Evolutionary conservation across 2,888 invertebrate genomes (phyloP).

Genomic region (Drosophila longiperda): DNA sequence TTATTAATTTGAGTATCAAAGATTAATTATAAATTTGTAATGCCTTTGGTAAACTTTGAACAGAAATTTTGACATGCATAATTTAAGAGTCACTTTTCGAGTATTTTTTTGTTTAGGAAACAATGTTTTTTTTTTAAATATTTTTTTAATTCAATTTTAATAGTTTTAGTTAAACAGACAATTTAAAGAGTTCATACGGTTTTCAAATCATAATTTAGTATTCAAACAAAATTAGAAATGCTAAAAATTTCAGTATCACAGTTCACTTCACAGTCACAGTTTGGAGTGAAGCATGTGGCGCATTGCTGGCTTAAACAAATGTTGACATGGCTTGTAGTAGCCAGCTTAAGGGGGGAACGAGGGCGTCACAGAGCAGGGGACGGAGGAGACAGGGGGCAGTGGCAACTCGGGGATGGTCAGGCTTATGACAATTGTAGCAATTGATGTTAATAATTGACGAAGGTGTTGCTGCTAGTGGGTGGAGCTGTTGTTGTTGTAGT

Average conservation of each 20-base stretch:
- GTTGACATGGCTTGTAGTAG: conserved; percentile 9
- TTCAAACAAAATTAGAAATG: background rate
- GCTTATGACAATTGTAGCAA: conserved; percentile 82
- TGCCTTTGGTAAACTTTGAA: background rate
- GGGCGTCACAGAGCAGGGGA: background rate
- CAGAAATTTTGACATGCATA: background rate
- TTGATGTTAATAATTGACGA: conserved; percentile 82
- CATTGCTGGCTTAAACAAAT: conserved; percentile 10
- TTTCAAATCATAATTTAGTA: background rate
- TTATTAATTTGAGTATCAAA: background rate
- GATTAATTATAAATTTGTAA: background rate
- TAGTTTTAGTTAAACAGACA: background rate
- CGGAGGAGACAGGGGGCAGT: background rate
- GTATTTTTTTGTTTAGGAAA: background rate
- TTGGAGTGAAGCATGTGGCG: background rate
- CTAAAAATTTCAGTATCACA: background rate
- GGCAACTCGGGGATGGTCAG: conserved; percentile 52
- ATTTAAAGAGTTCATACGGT: background rate
- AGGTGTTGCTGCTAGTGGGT: conserved; percentile 72
- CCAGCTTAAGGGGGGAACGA: background rate
- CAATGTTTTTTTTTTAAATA: background rate
- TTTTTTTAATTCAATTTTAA: background rate
- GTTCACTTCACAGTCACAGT: conserved; percentile 18
- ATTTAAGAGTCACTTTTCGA: background rate
- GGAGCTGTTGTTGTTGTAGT: conserved; percentile 47